Base-by-base conservation (phyloP, 2,797 vertebrate genomes). In the Gobio occitaniae region DNA sequence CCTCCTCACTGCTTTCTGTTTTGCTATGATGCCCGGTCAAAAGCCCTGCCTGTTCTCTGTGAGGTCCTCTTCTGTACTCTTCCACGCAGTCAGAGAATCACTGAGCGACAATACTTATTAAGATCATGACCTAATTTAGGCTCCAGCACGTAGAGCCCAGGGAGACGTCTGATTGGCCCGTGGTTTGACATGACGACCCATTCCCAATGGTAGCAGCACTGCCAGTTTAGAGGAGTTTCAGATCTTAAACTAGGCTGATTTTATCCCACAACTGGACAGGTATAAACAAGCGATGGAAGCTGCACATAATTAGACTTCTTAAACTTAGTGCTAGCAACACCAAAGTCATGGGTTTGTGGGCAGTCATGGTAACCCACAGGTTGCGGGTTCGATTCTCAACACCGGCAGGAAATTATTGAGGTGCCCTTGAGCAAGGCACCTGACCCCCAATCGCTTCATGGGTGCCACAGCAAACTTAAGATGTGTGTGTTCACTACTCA, bases 21-120 rank as follows among this genome's bases (percentile, higher is more conserved):
- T 89, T 88, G 83, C 90, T 91, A 84, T 92, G 69, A 84, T 65
- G 69, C 65, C 41, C 11, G 32, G 25, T 74, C 54, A 70, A 76
- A 79, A 84, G 2, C 66, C 87, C 85, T 89, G 92, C 90, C 92
- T 92, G 89, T 72, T 85, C 89, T 91, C 90, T 90, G 91, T 90
- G 70, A 93, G 93, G 92, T 95, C 91, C 91, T 94, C 91, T 80
- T 65, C 78, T 83, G 47, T 84, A 84, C 71, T 69, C 75, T 71
- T 75, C 21, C 69, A 72, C 80, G 25, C 48, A 82, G 72, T 84
- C 81, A 69, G 52, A 66, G 69, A 56, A 72, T 75, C 50, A 74
- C 87, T 81, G 61, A 41, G 76, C 69, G 21, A 82, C 84, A 38
- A 80, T 90, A 71, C 87, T 91, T 89, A 90, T 90, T 90, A 89